Percentiles rank a stretch among this genome's conserved stretches.
These are phyloP conservation scores for Heterodera filipjevi DNA, from an alignment of 2,888 invertebrate genomes.

Conservation along the genomic window DNA sequence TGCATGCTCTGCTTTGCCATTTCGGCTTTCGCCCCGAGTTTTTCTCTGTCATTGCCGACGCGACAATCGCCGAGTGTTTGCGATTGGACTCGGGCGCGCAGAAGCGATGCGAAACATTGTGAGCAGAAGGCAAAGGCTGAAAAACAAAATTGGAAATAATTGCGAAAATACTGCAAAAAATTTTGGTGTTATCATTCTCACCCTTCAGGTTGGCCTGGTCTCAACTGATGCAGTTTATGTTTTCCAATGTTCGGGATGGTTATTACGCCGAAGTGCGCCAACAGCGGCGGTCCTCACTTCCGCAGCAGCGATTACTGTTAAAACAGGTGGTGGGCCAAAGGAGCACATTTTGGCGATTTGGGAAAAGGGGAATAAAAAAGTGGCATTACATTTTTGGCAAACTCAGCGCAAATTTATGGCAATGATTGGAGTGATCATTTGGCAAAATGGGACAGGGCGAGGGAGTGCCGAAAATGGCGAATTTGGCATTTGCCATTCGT, in stretches of 20 bases:
- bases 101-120: constrained; percentile 58
- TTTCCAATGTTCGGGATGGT: constrained; percentile 60
- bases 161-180: neutral
- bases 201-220: constrained; percentile 52
- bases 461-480: too few species aligned
- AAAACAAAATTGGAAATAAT: neutral
- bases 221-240: constrained; percentile 60
- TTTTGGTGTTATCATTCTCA: neutral
- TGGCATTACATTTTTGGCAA: too few species aligned
- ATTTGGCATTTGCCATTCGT: neutral
- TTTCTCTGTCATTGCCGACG: constrained; percentile 61
- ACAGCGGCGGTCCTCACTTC: constrained; percentile 56
- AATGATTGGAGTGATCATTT: too few species aligned
- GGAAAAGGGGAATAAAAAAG: too few species aligned
- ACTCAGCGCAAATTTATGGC: too few species aligned
- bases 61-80: constrained; percentile 63
- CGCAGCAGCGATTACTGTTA: constrained; percentile 46
- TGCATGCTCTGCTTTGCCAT: constrained; percentile 55
- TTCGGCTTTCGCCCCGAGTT: constrained; percentile 63
- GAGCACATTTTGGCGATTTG: neutral
- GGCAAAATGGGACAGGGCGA: too few species aligned
- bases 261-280: constrained; percentile 55
- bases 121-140: neutral
- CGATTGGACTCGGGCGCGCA: constrained; percentile 60
- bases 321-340: neutral